Evolutionary conservation across 2,888 invertebrate species (phyloP).

Genomic region (Nomada ruficornis): DNA sequence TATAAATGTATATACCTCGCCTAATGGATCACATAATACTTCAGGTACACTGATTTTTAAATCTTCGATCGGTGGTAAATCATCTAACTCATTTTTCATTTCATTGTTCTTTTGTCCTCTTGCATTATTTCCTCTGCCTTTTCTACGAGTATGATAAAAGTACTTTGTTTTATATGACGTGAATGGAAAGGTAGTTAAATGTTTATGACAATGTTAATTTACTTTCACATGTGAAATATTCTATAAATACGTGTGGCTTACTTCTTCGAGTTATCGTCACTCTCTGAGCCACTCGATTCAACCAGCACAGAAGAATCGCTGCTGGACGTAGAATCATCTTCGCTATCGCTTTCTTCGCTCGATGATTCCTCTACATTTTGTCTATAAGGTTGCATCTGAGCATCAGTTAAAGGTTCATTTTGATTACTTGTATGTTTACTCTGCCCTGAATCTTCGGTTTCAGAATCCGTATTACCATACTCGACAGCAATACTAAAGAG

Average conservation of each 20-base stretch:
- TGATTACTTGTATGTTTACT: neutral
- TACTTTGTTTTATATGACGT: neutral
- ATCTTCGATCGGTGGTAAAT: conserved; percentile 93
- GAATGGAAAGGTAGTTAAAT: no score
- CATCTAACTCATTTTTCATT: conserved; percentile 87
- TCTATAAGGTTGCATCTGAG: conserved; percentile 48
- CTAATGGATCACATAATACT: conserved; percentile 90
- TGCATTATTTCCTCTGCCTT: conserved; percentile 20
- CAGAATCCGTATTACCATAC: conserved; percentile 75
- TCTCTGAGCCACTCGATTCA: conserved; percentile 47
- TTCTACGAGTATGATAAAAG: conserved; percentile 40
- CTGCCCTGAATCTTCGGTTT: conserved; percentile 59
- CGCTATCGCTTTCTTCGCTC: conserved; percentile 65
- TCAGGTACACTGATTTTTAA: conserved; percentile 91
- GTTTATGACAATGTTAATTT: neutral
- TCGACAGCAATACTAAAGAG: conserved; percentile 73
- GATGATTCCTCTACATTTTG: conserved; percentile 66
- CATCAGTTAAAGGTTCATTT: neutral
- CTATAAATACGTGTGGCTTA: neutral
- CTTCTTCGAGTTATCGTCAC: conserved; percentile 48
- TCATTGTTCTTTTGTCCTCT: conserved; percentile 24
- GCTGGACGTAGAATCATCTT: conserved; percentile 59
- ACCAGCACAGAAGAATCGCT: conserved; percentile 51
- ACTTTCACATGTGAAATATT: neutral
- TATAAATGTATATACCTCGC: conserved; percentile 85